Evolutionary conservation across 1,140 invertebrate species (phyloP), one percentile per base, ranked within the genome.

Genomic region (Charaxes varanes): DNA sequence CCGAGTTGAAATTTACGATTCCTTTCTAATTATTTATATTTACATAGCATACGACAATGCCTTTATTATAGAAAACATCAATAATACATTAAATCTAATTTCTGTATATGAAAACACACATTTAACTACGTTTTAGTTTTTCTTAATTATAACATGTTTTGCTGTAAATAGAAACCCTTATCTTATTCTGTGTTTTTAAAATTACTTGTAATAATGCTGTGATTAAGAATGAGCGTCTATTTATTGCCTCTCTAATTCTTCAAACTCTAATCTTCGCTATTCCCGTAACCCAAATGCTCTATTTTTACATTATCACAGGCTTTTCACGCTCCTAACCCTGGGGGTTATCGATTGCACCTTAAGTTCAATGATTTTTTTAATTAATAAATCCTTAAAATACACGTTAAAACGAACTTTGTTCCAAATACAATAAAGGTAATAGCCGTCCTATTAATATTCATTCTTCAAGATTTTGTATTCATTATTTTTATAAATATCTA

Each of bases 51-150:
- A 35, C 43, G 36, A 41, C 56, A 66, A 68, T 62, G 58, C 55
- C 57, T 63, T 46, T 53, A 47, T 60, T 62, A 65, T 78, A 71
- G 65, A 66, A 76, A 74, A 76, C 68, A 69, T 58, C 52, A 46
- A 71, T 56, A 40, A 51, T 62, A 60, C 43, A 58, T 45, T 54
- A 58, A 52, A 5, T 32, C 48, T 37, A 45, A 32, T 54, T 60
- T 55, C 61, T 79, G 76, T 80, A 80, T 77, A 80, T 77, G 76
- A 80, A 80, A 79, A 79, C 71, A 70, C 65, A 61, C 54, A 69
- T 72, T 57, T 63, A 40, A 46, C 56, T 74, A 72, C 62, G 51
- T 60, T 59, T 61, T 55, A 57, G 56, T n/a, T 41, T 50, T 41
- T 57, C 61, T 60, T 58, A 45, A n/a, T n/a, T 49, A 57, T 51